Base-by-base conservation (phyloP, 2,113 vertebrate species). In the Rousettus leschenaultii region DNA sequence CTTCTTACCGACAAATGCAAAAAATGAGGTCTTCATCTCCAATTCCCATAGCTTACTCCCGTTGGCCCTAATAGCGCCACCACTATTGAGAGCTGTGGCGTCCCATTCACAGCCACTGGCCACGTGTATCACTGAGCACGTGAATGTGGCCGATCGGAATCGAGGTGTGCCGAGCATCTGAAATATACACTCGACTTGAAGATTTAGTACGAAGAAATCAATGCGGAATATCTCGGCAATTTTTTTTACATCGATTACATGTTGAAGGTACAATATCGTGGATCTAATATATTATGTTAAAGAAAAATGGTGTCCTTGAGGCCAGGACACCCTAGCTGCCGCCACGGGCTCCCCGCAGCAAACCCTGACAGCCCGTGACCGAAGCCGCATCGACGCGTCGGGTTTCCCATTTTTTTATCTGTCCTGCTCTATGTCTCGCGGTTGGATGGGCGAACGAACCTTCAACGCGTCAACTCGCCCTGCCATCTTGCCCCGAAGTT, bases 81-180 rank as follows among this genome's bases (percentile, higher is more conserved):
- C 3, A 2, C 3, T 11, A 16, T 30, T 1, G 26, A 63, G 75
- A 19, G 35, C 22, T 24, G 8, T 16, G 26, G 1, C 3, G 14
- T 33, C 82, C 35, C 66, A 2, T 24, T 45, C 16, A 16, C 12
- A 33, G 43, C 71, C 30, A 19, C n/a, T 6, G 33, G 30, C 33
- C 30, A 21, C 43, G 4, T 0, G 6, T 3, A 28, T 15, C 51
- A 11, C 1, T 0, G 10, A 61, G 65, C 38, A 2, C 28, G 51
- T 18, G 43, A 21, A 19, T 0, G 57, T 2, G 7, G 15, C 24
- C 21, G 1, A 11, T 65, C 11, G 4, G 14, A 65, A 55, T 3
- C 2, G 79, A 94, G 26, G 14, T 30, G 22, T 2, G 12, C 5
- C 0, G 0, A 9, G 0, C 2, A 0, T 8, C 4, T 26, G 38